A percentile compares a stretch with the other conserved stretches of the same genome.
phyloP scores from a whole-genome alignment of 2,888 invertebrate species.

The Coleophora flavipennella region DNA sequence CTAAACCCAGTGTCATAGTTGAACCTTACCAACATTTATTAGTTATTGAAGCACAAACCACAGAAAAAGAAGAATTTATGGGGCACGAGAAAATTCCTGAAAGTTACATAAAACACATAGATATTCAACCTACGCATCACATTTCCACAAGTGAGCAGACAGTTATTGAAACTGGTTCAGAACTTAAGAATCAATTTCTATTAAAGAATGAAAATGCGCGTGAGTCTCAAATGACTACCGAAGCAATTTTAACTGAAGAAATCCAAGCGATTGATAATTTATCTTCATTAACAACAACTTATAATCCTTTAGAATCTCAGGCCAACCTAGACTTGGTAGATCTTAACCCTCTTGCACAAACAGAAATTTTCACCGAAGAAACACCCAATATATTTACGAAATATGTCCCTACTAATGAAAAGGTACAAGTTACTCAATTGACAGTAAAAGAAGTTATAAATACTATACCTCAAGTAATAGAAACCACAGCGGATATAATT shows the following conservation, averaged over 20 bases:
- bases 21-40: constrained; percentile 42
- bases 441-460: constrained; percentile 32
- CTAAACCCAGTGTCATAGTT: constrained; percentile 22
- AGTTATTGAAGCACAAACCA: constrained; percentile 31
- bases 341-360: background rate
- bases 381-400: constrained; percentile 17
- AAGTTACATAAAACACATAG: constrained; percentile 27
- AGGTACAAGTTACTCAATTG: constrained; percentile 25
- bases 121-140: constrained; percentile 33
- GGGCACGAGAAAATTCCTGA: constrained; percentile 16
- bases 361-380: background rate
- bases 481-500: constrained; percentile 26
- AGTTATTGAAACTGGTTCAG: constrained; percentile 32
- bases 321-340: constrained; percentile 13
- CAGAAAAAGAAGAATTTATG: constrained; percentile 39
- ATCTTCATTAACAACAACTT: constrained; percentile 5
- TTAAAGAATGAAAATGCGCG: constrained; percentile 27
- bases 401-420: constrained; percentile 28
- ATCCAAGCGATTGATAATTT: constrained; percentile 27
- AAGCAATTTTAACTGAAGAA: constrained; percentile 27
- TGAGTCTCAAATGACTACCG: constrained; percentile 19
- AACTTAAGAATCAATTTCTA: constrained; percentile 23
- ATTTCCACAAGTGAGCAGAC: constrained; percentile 44
- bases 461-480: constrained; percentile 34
- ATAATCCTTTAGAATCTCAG: constrained; percentile 12